Base-by-base conservation (phyloP, 2,113 vertebrate species). In the Paramormyrops kingsleyae region DNA sequence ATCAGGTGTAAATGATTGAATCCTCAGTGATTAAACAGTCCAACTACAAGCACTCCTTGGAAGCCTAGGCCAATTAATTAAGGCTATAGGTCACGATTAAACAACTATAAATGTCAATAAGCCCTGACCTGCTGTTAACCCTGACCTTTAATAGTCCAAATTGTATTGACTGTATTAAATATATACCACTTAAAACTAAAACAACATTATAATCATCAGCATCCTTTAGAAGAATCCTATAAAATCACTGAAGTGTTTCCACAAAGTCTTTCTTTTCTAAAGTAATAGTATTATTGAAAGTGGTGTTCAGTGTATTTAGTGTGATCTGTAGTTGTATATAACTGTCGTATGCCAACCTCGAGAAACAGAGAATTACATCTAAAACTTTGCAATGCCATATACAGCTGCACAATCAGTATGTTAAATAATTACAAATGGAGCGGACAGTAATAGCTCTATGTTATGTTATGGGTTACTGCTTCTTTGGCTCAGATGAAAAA, bases 1-100 rank as follows among this genome's bases (percentile, higher is more conserved):
- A 91, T 95, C 91, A 92, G 93, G 94, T 92, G 93, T 95, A 95
- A 95, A 96, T 96, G 94, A 96, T 95, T 94, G 92, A 94, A 95
- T 94, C 94, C 92, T 94, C 93, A 91, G 93, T 95, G 94, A 94
- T 96, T 94, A 95, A 90, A 88, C 92, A 91, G 93, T 94, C 92
- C 92, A 93, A 92, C 94, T 89, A 89, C 87, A 89, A 84, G 87
- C 85, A 91, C 89, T 88, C 89, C 87, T 88, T 52, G 53, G 77
- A 53, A 62, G 87, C 90, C 88, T 89, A 89, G 91, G 89, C 91
- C 90, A 92, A 90, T 92, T 90, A 90, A 88, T 92, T 91, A 89
- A 89, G 90, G 90, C 91, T 89, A 87, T 89, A 92, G 90, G 90
- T 91, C 91, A 91, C 89, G 89, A 90, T 90, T 92, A 92, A 91